phyloP scores from a whole-genome alignment of 2,113 vertebrate genomes.

The Colinus virginianus region DNA sequence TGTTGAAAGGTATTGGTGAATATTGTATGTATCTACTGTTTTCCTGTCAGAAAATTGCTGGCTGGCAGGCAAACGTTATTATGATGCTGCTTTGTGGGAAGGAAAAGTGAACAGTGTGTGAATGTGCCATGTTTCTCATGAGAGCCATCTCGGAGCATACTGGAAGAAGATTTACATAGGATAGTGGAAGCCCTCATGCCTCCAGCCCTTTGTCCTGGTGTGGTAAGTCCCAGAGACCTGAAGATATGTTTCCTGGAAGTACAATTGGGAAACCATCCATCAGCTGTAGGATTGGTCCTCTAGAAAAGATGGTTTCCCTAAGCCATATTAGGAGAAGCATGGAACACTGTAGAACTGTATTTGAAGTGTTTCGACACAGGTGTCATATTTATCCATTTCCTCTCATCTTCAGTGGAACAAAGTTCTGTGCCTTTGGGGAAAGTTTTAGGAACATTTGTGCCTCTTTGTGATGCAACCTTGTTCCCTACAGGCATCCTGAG shows the following conservation, averaged over 20 bases:
- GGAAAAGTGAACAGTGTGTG: neutral
- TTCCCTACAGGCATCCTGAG: neutral
- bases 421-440: neutral
- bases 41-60: neutral
- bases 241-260: neutral
- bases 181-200: neutral
- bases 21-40: neutral
- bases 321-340: neutral
- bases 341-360: fast-evolving
- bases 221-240: neutral
- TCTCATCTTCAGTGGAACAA: neutral
- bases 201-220: neutral
- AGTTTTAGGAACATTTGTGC: neutral
- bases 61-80: neutral
- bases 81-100: neutral
- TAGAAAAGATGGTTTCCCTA: neutral
- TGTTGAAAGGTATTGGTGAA: neutral
- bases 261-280: neutral
- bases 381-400: neutral
- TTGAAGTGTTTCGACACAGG: neutral
- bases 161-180: neutral
- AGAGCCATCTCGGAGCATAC: neutral
- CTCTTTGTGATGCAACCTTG: neutral
- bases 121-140: neutral
- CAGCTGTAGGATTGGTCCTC: fast-evolving